Percentiles rank a stretch among this genome's conserved stretches.
Conservation (phyloP, 92 coral and sea anemone genomes). For the Siderastrea radians region DNA sequence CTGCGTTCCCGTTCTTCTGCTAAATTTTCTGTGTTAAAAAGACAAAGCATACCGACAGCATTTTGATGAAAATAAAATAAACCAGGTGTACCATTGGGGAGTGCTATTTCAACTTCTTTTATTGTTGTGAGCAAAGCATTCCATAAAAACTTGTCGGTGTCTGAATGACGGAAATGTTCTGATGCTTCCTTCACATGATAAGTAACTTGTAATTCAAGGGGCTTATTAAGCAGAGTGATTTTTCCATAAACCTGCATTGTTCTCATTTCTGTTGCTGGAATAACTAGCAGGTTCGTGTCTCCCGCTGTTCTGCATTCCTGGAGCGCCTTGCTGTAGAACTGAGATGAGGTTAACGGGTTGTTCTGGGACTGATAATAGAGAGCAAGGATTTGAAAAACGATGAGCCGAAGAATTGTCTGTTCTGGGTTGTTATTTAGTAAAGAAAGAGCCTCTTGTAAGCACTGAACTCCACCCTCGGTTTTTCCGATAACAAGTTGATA, state of each 20-base stretch:
- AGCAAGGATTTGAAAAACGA: not conserved
- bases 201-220: too few relatives aligned
- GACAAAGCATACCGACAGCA: not conserved
- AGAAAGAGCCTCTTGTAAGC: too few relatives aligned
- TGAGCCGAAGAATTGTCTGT: too few relatives aligned
- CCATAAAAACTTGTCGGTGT: not conserved
- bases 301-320: not conserved
- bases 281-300: not conserved
- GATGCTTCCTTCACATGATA: too few relatives aligned
- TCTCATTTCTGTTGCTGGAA: not conserved
- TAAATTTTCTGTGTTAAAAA: not conserved
- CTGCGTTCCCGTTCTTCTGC: not conserved
- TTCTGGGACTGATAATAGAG: not conserved
- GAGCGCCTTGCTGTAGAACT: too few relatives aligned
- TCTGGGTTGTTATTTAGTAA: too few relatives aligned
- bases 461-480: too few relatives aligned
- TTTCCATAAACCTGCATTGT: not conserved
- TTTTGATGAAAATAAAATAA: not conserved
- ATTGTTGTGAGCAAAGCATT: not conserved
- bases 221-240: not conserved
- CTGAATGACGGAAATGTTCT: not conserved
- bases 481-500: too few relatives aligned
- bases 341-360: not conserved
- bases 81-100: not conserved
- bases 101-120: not conserved